phyloP scores from a whole-genome alignment of 2,113 vertebrate species.

The Mastomys coucha region DNA sequence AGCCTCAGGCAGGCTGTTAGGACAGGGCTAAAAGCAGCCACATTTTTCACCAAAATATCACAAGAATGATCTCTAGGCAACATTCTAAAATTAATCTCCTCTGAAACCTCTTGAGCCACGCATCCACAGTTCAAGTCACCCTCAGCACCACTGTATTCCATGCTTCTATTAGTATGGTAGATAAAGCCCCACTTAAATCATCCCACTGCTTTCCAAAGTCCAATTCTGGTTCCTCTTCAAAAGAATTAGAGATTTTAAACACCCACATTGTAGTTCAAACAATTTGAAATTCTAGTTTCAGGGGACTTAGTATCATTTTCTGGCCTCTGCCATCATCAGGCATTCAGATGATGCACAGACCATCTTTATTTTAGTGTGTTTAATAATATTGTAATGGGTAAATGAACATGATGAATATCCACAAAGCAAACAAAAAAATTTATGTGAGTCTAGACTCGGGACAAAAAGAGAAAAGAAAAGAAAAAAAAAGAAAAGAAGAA shows the following conservation, averaged over 20 bases:
- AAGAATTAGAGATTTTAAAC: neutral
- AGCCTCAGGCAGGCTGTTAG: too few species aligned
- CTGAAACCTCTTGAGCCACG: too few species aligned
- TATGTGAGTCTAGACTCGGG: neutral
- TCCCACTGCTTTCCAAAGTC: too few species aligned
- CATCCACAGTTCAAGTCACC: too few species aligned
- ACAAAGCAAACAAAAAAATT: neutral
- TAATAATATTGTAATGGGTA: neutral
- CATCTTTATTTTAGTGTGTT: neutral
- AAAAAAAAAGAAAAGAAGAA: neutral
- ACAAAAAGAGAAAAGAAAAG: neutral
- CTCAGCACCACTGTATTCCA: too few species aligned
- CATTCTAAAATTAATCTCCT: too few species aligned
- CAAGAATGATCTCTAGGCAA: too few species aligned
- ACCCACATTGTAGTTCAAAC: neutral
- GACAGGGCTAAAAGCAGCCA: too few species aligned
- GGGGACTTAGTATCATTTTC: neutral
- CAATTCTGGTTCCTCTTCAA: neutral
- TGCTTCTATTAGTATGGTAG: too few species aligned
- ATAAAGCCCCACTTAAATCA: too few species aligned
- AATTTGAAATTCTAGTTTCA: neutral
- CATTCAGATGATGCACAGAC: neutral
- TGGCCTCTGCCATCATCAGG: neutral
- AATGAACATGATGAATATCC: neutral
- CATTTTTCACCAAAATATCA: too few species aligned